Evolutionary conservation across 1,140 invertebrate species (phyloP).

Genomic region (Bursaphelenchus mucronatus): DNA sequence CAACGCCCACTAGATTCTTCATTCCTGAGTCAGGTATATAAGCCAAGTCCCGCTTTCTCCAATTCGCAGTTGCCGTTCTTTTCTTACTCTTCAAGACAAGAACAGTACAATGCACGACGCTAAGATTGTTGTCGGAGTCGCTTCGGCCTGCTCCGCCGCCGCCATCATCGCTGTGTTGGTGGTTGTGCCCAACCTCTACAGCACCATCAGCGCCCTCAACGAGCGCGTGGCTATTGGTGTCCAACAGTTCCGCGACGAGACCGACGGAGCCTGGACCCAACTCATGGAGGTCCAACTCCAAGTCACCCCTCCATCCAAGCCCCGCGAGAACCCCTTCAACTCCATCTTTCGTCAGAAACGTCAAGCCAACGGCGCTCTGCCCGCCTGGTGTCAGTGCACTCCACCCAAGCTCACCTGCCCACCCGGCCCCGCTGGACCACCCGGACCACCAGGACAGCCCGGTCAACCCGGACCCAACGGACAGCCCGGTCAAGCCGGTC

Average conservation of each 20-base stretch:
- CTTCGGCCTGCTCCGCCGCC: slow-evolving; percentile 31
- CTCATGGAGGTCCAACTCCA: slow-evolving; percentile 42
- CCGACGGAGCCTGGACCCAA: slow-evolving; percentile 48
- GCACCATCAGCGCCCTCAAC: slow-evolving; percentile 38
- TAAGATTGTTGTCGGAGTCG: slow-evolving; percentile 37
- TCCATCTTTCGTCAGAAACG: slow-evolving; percentile 49
- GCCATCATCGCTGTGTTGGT: slow-evolving; percentile 38
- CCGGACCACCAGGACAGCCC: too few relatives aligned
- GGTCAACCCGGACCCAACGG: background rate
- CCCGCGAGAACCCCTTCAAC: slow-evolving; percentile 50
- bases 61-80: too few relatives aligned
- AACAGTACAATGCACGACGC: slow-evolving; percentile 28
- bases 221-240: slow-evolving; percentile 32
- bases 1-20: too few relatives aligned
- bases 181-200: slow-evolving; percentile 34
- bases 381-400: slow-evolving; percentile 37
- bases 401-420: slow-evolving; percentile 32
- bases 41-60: too few relatives aligned
- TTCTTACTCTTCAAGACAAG: too few relatives aligned
- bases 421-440: slow-evolving; percentile 10
- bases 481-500: background rate
- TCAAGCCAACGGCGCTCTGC: slow-evolving; percentile 34
- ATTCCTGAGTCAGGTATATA: too few relatives aligned
- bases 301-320: slow-evolving; percentile 45
- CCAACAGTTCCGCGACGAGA: slow-evolving; percentile 34